Percentiles rank a stretch among this genome's conserved stretches.
Evolutionary conservation across 2,797 vertebrate genomes (phyloP).

Genomic region (Morelia viridis): DNA sequence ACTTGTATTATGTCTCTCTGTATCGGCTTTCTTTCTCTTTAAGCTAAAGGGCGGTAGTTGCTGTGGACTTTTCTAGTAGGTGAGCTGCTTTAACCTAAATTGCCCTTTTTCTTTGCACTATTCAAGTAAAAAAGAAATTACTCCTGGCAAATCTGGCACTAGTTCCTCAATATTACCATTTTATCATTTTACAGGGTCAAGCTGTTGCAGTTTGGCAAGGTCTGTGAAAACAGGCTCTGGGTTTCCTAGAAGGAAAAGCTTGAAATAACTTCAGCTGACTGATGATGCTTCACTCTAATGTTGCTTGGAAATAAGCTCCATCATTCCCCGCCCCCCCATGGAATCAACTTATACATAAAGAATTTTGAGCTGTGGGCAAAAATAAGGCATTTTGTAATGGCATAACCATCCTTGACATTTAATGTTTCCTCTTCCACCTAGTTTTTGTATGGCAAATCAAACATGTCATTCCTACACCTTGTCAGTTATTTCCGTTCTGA

Average conservation of each 20-base stretch:
- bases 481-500: background rate
- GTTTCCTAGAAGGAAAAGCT: background rate
- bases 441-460: background rate
- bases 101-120: background rate
- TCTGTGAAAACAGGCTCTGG: background rate
- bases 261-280: background rate
- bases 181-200: background rate
- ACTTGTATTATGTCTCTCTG: background rate
- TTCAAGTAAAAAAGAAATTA: background rate
- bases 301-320: background rate
- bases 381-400: background rate
- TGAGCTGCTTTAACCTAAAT: background rate
- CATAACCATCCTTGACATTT: background rate
- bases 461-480: background rate
- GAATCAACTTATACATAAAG: background rate
- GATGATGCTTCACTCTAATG: background rate
- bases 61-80: background rate
- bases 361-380: background rate
- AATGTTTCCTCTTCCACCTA: background rate
- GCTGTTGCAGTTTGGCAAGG: background rate
- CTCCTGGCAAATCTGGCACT: background rate
- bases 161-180: background rate
- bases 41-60: background rate
- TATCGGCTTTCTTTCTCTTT: background rate
- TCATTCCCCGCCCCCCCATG: too few relatives aligned